Evolutionary conservation across 1,140 invertebrate species (phyloP).

Genomic region (Drosophila melanica): DNA sequence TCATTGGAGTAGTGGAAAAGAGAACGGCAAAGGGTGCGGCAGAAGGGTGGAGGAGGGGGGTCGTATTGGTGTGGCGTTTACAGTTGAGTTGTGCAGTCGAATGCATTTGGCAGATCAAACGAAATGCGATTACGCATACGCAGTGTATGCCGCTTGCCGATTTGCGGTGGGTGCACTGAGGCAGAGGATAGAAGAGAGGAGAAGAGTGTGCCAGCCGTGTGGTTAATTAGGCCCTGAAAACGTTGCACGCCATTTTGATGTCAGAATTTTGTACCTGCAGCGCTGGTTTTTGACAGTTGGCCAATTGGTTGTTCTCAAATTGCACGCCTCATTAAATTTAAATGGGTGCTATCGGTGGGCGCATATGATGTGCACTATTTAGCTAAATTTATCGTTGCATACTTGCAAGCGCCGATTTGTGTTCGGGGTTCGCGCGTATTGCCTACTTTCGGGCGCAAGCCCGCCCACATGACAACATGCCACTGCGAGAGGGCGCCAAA

Average conservation of each 20-base stretch:
- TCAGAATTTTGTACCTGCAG: constrained; percentile 44
- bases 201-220: constrained; percentile 22
- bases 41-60: background rate
- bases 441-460: constrained; percentile 56
- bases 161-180: background rate
- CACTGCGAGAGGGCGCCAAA: constrained; percentile 27
- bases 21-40: no score
- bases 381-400: constrained; percentile 34
- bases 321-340: constrained; percentile 62
- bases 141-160: constrained; percentile 14
- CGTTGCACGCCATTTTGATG: constrained; percentile 65
- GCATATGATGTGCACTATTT: constrained; percentile 17
- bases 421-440: constrained; percentile 15
- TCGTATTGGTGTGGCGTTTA: constrained; percentile 21
- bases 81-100: constrained; percentile 41
- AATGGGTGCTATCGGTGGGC: constrained; percentile 30
- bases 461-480: constrained; percentile 10
- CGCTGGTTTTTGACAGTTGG: constrained; percentile 62
- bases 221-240: constrained; percentile 60
- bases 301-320: constrained; percentile 58
- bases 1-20: background rate
- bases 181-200: background rate
- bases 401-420: constrained; percentile 37
- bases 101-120: constrained; percentile 52
- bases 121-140: constrained; percentile 63